Conservation (phyloP, 2,888 invertebrate species). For the Noctuana brunneofusca region DNA sequence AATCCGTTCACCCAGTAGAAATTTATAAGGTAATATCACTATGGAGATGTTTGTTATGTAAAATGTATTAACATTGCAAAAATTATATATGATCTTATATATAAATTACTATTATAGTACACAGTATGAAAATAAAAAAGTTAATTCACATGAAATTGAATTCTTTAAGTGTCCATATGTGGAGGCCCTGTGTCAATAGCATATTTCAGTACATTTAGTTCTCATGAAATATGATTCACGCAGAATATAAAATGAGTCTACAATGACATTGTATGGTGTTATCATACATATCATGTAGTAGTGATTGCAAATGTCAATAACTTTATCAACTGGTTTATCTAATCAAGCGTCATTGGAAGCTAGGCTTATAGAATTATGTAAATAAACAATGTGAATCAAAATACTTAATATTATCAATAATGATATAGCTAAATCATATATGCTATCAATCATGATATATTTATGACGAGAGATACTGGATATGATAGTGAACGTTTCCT, state of each 20-base stretch:
- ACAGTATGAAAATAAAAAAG: constrained; percentile 82
- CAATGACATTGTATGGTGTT: too few relatives aligned
- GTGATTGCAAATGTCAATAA: background rate
- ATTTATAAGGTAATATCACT: too few relatives aligned
- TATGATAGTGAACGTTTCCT: too few relatives aligned
- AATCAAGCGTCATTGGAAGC: background rate
- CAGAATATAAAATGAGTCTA: too few relatives aligned
- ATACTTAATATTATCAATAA: background rate
- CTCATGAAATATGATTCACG: background rate
- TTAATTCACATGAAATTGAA: constrained; percentile 78
- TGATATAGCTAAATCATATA: background rate
- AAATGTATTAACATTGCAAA: constrained; percentile 83
- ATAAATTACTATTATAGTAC: constrained; percentile 83
- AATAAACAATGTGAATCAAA: constrained; percentile 5
- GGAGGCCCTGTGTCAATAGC: constrained; percentile 37
- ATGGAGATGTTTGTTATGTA: constrained; percentile 82
- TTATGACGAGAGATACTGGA: too few relatives aligned
- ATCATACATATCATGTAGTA: too few relatives aligned
- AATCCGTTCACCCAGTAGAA: too few relatives aligned
- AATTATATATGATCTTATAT: constrained; percentile 82
- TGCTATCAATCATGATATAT: too few relatives aligned
- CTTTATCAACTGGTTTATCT: background rate
- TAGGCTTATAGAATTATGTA: background rate
- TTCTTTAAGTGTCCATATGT: constrained; percentile 67
- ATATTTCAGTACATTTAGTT: too few relatives aligned